Percentiles rank a stretch among this genome's conserved stretches.
These are phyloP conservation scores for Nephrotoma flavescens DNA, from an alignment of 2,888 invertebrate genomes.

Conservation along the genomic window DNA sequence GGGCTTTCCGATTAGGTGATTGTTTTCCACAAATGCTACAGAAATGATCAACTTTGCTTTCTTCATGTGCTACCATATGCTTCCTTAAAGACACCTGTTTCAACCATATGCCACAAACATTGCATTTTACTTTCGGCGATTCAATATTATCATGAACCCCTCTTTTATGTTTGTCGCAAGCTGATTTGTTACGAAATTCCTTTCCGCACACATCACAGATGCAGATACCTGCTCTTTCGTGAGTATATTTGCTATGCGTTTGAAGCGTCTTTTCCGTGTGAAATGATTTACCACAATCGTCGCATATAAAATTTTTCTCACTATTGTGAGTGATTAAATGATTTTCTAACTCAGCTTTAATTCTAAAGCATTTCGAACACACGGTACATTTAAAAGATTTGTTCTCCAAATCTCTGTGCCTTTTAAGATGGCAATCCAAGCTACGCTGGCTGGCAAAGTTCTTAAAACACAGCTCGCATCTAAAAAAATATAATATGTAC, in stretches of 20 bases:
- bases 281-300: background rate
- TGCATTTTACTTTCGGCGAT: slow-evolving; percentile 8
- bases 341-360: background rate
- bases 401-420: background rate
- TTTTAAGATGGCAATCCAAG: background rate
- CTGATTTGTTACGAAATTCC: slow-evolving; percentile 24
- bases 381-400: background rate
- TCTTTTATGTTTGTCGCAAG: slow-evolving; percentile 22
- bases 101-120: slow-evolving; percentile 6
- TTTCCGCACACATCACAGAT: slow-evolving; percentile 25
- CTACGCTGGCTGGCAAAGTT: background rate
- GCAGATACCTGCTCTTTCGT: background rate
- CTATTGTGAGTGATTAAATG: background rate
- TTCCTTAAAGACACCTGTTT: background rate
- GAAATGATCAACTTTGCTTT: background rate
- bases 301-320: background rate
- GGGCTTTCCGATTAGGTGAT: slow-evolving; percentile 11
- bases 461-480: background rate
- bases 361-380: background rate
- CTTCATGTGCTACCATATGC: slow-evolving; percentile 8
- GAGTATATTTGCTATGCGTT: slow-evolving; percentile 21
- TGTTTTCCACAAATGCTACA: slow-evolving; percentile 10
- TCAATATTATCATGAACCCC: slow-evolving; percentile 17
- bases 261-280: slow-evolving; percentile 14
- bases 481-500: background rate